Evolutionary conservation across 92 coral and sea anemone species (phyloP).

Genomic region (Pocillopora grandis): DNA sequence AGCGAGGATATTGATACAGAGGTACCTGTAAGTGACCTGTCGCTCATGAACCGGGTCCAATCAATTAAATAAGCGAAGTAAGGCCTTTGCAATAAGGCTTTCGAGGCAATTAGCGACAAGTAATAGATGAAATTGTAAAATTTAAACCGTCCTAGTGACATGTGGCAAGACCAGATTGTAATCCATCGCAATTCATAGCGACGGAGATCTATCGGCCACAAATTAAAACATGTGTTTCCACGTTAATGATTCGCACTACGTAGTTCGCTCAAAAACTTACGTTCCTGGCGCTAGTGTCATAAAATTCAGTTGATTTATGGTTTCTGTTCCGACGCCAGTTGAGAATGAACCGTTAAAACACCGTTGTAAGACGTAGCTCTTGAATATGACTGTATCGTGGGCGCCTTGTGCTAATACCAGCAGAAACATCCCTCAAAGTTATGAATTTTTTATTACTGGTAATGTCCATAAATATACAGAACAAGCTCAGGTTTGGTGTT

Average conservation of each 20-base stretch:
- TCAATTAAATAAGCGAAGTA: not conserved
- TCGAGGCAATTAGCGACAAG: too few relatives aligned
- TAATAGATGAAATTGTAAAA: not conserved
- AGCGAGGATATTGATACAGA: not conserved
- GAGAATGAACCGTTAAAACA: not conserved
- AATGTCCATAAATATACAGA: slow-evolving; percentile 21
- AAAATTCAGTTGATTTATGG: not conserved
- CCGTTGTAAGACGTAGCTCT: not conserved
- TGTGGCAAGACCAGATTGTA: not conserved
- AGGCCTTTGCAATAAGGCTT: too few relatives aligned
- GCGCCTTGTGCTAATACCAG: slow-evolving; percentile 7
- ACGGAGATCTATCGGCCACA: not conserved
- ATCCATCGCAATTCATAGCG: too few relatives aligned
- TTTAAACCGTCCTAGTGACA: not conserved
- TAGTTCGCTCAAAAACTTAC: not conserved
- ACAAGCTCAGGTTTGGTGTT: not conserved
- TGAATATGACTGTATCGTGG: not conserved
- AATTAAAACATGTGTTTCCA: not conserved
- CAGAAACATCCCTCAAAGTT: not conserved
- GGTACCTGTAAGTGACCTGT: slow-evolving; percentile 24
- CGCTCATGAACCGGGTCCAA: not conserved
- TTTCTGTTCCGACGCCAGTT: not conserved
- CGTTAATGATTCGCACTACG: not conserved
- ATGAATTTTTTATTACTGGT: slow-evolving; percentile 34
- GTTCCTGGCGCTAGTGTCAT: not conserved